Percentiles rank a stretch among this genome's conserved stretches.
Conservation (phyloP, 2,888 invertebrate species). For the Andrena minutula region DNA sequence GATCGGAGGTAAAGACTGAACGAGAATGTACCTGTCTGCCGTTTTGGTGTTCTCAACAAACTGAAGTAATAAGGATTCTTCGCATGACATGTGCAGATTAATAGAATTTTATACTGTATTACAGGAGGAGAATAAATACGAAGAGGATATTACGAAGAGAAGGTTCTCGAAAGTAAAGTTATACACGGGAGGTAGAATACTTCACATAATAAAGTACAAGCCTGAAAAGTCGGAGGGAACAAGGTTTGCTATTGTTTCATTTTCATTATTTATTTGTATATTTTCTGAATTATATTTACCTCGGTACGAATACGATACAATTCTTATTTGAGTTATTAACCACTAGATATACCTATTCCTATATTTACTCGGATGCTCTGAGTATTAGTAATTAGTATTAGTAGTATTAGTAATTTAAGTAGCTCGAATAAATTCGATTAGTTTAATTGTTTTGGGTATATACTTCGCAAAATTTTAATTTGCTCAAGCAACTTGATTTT, state of each 20-base stretch:
- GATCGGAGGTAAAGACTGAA: conserved; percentile 35
- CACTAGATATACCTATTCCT: too few species aligned
- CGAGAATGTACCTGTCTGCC: not conserved
- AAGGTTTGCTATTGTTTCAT: conserved; percentile 43
- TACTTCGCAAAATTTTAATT: too few species aligned
- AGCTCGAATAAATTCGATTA: too few species aligned
- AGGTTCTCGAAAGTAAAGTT: conserved; percentile 90
- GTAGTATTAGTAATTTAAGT: too few species aligned
- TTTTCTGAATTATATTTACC: too few species aligned
- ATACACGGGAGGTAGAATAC: conserved; percentile 92
- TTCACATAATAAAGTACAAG: conserved; percentile 91
- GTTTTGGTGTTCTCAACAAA: not conserved
- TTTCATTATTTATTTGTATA: too few species aligned
- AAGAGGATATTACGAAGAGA: conserved; percentile 89
- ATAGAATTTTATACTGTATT: conserved; percentile 47
- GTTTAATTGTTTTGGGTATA: too few species aligned
- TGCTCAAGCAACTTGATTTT: too few species aligned
- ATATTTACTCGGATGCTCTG: too few species aligned
- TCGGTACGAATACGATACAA: too few species aligned
- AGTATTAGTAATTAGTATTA: too few species aligned
- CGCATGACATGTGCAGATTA: not conserved
- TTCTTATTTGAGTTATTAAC: too few species aligned
- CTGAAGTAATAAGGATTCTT: not conserved
- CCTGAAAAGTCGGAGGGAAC: conserved; percentile 78
- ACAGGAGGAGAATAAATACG: conserved; percentile 89